Percentiles rank a stretch among this genome's conserved stretches.
These are phyloP conservation scores for Euplexia lucipara DNA, from an alignment of 2,888 invertebrate genomes.

Conservation along the genomic window DNA sequence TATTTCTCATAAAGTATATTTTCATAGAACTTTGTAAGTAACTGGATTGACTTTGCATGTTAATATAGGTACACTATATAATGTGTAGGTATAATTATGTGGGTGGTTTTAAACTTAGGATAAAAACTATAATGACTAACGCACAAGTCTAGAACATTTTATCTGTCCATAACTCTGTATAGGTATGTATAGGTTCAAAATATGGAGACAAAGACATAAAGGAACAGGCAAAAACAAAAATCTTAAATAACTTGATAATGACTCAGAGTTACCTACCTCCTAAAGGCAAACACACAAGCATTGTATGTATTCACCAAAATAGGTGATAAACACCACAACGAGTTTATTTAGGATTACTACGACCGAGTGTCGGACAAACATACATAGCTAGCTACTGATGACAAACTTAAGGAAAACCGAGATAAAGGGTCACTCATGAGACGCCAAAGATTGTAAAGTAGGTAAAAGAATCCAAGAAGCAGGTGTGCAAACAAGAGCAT, in stretches of 20 bases:
- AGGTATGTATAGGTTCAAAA: conserved; percentile 14
- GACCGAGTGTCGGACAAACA: conserved; percentile 28
- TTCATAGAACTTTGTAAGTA: background rate
- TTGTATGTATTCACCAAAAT: conserved; percentile 48
- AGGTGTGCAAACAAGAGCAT: conserved; percentile 71
- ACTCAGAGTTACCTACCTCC: conserved; percentile 51
- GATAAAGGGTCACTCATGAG: conserved; percentile 34
- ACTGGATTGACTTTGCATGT: conserved; percentile 5
- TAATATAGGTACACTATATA: background rate
- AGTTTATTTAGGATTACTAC: conserved; percentile 37
- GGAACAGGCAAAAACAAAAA: conserved; percentile 12
- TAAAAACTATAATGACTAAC: conserved; percentile 36
- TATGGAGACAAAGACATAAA: conserved; percentile 18
- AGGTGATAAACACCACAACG: conserved; percentile 45
- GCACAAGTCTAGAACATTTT: conserved; percentile 3
- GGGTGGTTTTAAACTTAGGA: conserved; percentile 22
- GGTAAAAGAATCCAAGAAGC: conserved; percentile 65
- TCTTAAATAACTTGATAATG: conserved; percentile 32
- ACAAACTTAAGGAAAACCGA: conserved; percentile 30
- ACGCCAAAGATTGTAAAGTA: conserved; percentile 36
- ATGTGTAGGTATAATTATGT: no score
- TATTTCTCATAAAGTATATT: background rate
- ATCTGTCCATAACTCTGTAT: no score
- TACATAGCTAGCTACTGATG: conserved; percentile 28
- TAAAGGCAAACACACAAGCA: conserved; percentile 30